These are phyloP conservation scores for Enhydra lutris DNA, from an alignment of 2,113 vertebrate species.

Conservation along the genomic window DNA sequence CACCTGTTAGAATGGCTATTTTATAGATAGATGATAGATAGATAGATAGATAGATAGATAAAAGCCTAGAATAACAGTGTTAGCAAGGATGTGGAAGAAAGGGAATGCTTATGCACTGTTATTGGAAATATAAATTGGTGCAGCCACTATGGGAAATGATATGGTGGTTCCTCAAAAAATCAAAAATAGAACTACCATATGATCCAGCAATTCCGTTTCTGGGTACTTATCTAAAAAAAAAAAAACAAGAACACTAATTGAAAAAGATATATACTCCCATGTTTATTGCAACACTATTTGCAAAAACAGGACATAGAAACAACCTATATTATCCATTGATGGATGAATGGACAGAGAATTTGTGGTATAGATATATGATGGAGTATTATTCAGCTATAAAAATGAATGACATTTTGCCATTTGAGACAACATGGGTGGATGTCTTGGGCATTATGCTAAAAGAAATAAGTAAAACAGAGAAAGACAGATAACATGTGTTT, in stretches of 20 bases:
- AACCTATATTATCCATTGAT: background rate
- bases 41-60: too few relatives aligned
- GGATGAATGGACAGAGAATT: background rate
- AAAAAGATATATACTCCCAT: too few relatives aligned
- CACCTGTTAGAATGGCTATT: background rate
- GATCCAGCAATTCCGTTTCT: background rate
- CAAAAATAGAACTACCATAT: background rate
- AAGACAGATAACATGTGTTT: background rate
- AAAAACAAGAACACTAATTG: too few relatives aligned
- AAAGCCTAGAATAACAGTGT: background rate
- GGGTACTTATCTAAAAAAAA: background rate
- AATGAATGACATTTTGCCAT: background rate
- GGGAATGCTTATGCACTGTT: background rate
- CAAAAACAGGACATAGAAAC: background rate
- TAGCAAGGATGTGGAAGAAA: background rate
- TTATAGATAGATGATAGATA: too few relatives aligned
- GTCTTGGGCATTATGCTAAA: background rate
- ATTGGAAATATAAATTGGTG: background rate
- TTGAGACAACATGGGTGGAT: background rate
- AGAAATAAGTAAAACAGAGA: background rate
- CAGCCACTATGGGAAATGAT: background rate
- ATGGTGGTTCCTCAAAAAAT: background rate
- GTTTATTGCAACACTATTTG: background rate
- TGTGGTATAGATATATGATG: background rate
- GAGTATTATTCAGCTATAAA: background rate